Evolutionary conservation across 2,888 invertebrate species (phyloP), one percentile per base, ranked within the genome.

Genomic region (Heliconius ismenius): DNA sequence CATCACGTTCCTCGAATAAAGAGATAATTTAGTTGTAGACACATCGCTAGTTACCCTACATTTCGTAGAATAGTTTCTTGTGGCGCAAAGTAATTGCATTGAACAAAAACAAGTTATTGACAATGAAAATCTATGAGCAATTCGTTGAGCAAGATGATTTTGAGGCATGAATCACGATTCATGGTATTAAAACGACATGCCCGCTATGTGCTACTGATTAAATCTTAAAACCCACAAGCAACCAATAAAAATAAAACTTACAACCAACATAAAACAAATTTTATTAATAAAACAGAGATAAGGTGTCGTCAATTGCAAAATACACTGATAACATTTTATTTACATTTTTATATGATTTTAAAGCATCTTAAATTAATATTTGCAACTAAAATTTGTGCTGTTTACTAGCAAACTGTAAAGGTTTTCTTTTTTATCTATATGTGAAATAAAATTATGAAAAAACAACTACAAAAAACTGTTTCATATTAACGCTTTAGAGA

Each of bases 71-170:
- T 75, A 78, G 79, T 82, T 83, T 81, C 80, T 83, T 81, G 81
- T 82, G 81, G 78, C 74, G 75, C 67, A 83, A 49, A 83, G 86
- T 91, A 91, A 92, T 91, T 92, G 89, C 83, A 84, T 82, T 85
- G 83, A 86, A 88, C 89, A 91, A 91, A 92, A 92, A 92, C 86
- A 85, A 78, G 81, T 82, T 84, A 85, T 86, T 87, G 86, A 89
- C 91, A 90, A 90, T 90, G 86, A 86, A 84, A 87, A 88, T 86
- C 87, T 89, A 88, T 90, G 90, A 90, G 86, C 89, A 90, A 90
- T 88, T 78, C 85, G 84, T 88, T 90, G 87, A 89, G 86, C 88
- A 89, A 89, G 86, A 87, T 86, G 83, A 87, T 86, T 87, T 87
- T 84, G 82, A 81, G 77, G 60, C 78, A 80, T 92, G 91, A 91